Percentiles rank a stretch among this genome's conserved stretches.
These are phyloP conservation scores for Tanytarsus gracilentus DNA, from an alignment of 2,888 invertebrate species.

Conservation along the genomic window DNA sequence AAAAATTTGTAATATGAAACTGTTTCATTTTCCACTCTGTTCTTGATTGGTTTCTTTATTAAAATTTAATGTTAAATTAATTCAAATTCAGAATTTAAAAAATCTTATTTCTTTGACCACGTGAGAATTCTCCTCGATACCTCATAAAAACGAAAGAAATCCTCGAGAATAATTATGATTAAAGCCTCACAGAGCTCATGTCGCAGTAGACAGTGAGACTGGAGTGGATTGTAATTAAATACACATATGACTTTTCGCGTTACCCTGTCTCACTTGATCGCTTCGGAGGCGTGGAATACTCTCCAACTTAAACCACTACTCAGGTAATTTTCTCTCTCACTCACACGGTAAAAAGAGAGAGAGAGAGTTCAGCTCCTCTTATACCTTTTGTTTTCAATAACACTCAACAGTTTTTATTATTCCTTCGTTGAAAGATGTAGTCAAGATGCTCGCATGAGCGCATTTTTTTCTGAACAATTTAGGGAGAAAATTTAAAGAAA, in stretches of 20 bases:
- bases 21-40: no score
- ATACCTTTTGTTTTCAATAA: slow-evolving; percentile 22
- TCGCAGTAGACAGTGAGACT: slow-evolving; percentile 3
- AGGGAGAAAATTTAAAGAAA: neutral
- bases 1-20: no score
- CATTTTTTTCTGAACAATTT: slow-evolving; percentile 4
- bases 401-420: slow-evolving; percentile 27
- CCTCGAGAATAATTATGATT: no score
- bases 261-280: neutral
- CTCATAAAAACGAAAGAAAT: no score
- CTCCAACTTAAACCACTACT: neutral
- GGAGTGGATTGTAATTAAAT: slow-evolving; percentile 7
- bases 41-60: neutral
- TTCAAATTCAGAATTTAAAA: no score
- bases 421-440: slow-evolving; percentile 23
- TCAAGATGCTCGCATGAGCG: slow-evolving; percentile 22
- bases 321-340: slow-evolving; percentile 14
- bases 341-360: no score
- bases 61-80: no score
- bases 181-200: no score
- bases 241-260: neutral
- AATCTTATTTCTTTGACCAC: no score
- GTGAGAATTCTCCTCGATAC: no score
- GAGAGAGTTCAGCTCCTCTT: slow-evolving; percentile 11
- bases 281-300: neutral